Evolutionary conservation across 2,113 vertebrate species (phyloP), one percentile per base, ranked within the genome.

Genomic region (Vicugna pacos): DNA sequence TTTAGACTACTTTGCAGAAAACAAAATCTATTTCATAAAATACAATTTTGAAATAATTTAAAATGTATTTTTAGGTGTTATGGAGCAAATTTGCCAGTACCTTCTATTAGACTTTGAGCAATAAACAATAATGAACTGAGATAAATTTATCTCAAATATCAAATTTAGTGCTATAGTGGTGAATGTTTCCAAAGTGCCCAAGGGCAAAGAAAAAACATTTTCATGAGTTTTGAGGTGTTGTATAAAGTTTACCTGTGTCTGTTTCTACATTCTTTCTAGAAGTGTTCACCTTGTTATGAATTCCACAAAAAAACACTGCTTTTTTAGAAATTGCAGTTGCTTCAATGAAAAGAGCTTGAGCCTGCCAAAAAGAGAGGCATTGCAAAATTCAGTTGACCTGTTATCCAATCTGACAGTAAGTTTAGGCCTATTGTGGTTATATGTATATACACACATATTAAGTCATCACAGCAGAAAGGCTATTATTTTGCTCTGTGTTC

Each of bases 51-150:
- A 94, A 97, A 95, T 95, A 88, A 88, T 84, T 93, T 93, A 80
- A 94, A 95, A 94, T 93, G 82, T 1, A 77, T 79, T 95, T 92
- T 97, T 92, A 83, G 17, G 24, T 95, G 32, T 95, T 90, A 60
- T 20, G 14, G 46, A 80, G 1, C 38, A 96, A 93, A 80, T 69
- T 93, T 92, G 10, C 28, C 35, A 81, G 38, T 80, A 26, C 89
- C 52, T 86, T 94, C 64, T 84, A 84, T 83, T 81, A 95, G 58
- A 73, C 42, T 94, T 95, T 62, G 30, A 96, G 52, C 32, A 84
- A 94, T 79, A 96, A 95, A 91, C 48, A 95, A 32, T 92, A 97
- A 93, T 93, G 67, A 95, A 89, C 52, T 91, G 79, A 97, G n/a
- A 75, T 93, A 94, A 93, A 87, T 95, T 81, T 95, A 93, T 87